Conservation (phyloP, 1,140 invertebrate genomes). For the Drosophila burlai region DNA sequence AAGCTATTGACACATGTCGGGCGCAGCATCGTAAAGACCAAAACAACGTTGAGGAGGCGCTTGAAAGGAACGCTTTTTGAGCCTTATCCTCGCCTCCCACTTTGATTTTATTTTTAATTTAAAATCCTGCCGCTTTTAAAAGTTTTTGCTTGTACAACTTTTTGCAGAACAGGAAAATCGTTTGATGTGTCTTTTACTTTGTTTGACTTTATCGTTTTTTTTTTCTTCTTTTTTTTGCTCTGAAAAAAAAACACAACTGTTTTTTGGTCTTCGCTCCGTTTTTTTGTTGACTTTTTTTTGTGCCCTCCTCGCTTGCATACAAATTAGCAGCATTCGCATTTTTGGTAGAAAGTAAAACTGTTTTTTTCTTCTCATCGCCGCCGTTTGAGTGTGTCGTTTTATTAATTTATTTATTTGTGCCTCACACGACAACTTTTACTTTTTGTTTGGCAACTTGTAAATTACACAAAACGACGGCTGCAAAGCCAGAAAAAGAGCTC, state of each 20-base stretch:
- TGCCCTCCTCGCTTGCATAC: constrained; percentile 69
- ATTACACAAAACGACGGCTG: constrained; percentile 52
- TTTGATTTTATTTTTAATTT: constrained; percentile 58
- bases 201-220: constrained; percentile 37
- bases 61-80: background rate
- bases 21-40: constrained; percentile 9
- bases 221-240: constrained; percentile 16
- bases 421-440: constrained; percentile 74
- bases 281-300: constrained; percentile 37
- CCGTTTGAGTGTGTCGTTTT: constrained; percentile 40
- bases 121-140: constrained; percentile 47
- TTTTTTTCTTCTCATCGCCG: constrained; percentile 50
- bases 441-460: constrained; percentile 73
- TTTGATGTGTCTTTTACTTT: constrained; percentile 60
- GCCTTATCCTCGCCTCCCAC: background rate
- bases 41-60: background rate
- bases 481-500: constrained; percentile 27
- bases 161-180: constrained; percentile 46
- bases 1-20: constrained; percentile 50
- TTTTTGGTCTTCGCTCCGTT: constrained; percentile 42
- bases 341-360: constrained; percentile 83
- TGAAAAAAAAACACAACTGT: constrained; percentile 37
- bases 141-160: constrained; percentile 40
- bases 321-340: constrained; percentile 80
- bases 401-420: constrained; percentile 81